Percentiles rank a stretch among this genome's conserved stretches.
Conservation (phyloP, 2,113 vertebrate genomes). For the Nerophis ophidion region DNA sequence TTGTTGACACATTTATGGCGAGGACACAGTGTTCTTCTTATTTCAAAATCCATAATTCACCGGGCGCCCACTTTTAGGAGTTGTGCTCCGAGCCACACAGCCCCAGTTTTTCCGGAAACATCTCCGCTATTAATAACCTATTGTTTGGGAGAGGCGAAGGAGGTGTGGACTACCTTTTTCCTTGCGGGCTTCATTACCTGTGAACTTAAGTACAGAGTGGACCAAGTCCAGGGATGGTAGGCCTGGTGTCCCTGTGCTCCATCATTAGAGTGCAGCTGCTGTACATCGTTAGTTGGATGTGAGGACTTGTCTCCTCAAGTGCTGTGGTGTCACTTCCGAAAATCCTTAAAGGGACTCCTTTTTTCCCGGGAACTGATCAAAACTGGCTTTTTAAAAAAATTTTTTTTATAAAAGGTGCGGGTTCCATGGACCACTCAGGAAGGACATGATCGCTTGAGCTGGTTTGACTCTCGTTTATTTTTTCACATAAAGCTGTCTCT, state of each 20-base stretch:
- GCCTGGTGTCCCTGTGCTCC: not conserved
- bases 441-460: too few species aligned
- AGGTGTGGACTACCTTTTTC: not conserved
- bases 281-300: not conserved
- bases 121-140: slow-evolving; percentile 12
- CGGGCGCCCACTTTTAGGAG: slow-evolving; percentile 12
- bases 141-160: not conserved
- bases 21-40: slow-evolving; percentile 15
- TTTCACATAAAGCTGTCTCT: too few species aligned
- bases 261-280: not conserved
- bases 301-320: too few species aligned
- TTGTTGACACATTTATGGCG: slow-evolving; percentile 30
- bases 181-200: slow-evolving; percentile 18
- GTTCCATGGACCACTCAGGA: too few species aligned
- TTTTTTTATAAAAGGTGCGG: too few species aligned
- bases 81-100: slow-evolving; percentile 5
- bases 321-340: too few species aligned
- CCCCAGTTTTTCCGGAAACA: slow-evolving; percentile 17
- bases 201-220: slow-evolving; percentile 2
- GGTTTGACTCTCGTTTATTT: too few species aligned
- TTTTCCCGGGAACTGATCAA: too few species aligned
- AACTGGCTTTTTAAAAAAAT: too few species aligned
- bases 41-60: slow-evolving; percentile 21
- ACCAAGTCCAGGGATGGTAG: not conserved
- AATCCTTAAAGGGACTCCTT: too few species aligned